A percentile compares a stretch with the other conserved stretches of the same genome.
Conservation (phyloP, 2,113 vertebrate species). For the Mesembrinibis cayennensis region DNA sequence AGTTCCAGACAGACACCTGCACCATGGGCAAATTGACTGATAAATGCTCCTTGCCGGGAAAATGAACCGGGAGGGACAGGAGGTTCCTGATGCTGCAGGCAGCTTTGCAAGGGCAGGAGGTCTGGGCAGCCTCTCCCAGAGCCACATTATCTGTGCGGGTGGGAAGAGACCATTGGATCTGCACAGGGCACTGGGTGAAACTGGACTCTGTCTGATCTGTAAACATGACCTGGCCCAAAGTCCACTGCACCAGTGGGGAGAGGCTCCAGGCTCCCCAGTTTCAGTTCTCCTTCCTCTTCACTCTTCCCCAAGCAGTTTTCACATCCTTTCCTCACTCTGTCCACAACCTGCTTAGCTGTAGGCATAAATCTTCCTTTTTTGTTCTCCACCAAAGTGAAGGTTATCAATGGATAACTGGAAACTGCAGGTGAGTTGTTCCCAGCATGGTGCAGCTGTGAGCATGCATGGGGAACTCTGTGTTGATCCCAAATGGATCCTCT, state of each 20-base stretch:
- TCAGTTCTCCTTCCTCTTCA: neutral
- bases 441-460: neutral
- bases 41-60: neutral
- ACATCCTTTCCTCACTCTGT: neutral
- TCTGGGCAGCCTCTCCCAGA: neutral
- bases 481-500: neutral
- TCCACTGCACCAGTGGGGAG: neutral
- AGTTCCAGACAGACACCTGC: slow-evolving; percentile 41
- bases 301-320: neutral
- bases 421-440: rapidly evolving
- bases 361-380: neutral
- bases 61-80: rapidly evolving
- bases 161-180: neutral
- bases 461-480: rapidly evolving
- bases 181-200: neutral
- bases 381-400: neutral
- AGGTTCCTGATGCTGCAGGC: neutral
- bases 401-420: neutral
- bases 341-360: neutral
- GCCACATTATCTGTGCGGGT: neutral
- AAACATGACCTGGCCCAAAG: neutral
- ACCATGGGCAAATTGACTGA: neutral
- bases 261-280: rapidly evolving
- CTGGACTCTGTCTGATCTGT: neutral
- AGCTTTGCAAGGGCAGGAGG: neutral